Conservation (phyloP, 2,113 vertebrate genomes). For the Otolemur garnettii region DNA sequence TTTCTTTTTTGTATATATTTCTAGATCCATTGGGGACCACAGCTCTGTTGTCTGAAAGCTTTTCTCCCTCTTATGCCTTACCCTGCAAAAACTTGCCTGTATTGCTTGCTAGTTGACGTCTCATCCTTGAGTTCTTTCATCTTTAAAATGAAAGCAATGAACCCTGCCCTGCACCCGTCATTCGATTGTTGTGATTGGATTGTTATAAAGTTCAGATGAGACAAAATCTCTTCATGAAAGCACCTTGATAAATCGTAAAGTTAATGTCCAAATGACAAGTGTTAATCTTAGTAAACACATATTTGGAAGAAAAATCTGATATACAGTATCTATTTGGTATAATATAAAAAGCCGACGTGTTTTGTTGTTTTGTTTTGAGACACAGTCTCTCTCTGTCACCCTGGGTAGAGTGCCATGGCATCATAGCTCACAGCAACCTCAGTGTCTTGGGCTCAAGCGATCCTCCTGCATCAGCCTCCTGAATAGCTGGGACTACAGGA, state of each 20-base stretch:
- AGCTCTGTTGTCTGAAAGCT: constrained; percentile 35
- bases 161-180: background rate
- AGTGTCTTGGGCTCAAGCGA: too few relatives aligned
- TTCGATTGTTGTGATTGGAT: background rate
- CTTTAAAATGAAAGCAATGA: constrained; percentile 60
- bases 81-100: background rate
- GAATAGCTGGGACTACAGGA: too few relatives aligned
- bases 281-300: constrained; percentile 43
- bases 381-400: too few relatives aligned
- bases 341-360: background rate
- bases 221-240: constrained; percentile 24
- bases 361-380: too few relatives aligned
- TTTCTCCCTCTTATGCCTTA: background rate
- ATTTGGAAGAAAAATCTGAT: constrained; percentile 46
- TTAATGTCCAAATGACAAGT: constrained; percentile 7
- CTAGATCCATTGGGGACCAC: background rate
- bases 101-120: constrained; percentile 10
- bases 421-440: too few relatives aligned
- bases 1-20: background rate
- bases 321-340: background rate
- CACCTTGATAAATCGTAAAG: constrained; percentile 12
- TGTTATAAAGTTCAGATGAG: constrained; percentile 41
- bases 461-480: too few relatives aligned
- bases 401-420: too few relatives aligned
- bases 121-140: constrained; percentile 59